Evolutionary conservation across 2,797 vertebrate species (phyloP).

Genomic region (Acanthurus tractus): DNA sequence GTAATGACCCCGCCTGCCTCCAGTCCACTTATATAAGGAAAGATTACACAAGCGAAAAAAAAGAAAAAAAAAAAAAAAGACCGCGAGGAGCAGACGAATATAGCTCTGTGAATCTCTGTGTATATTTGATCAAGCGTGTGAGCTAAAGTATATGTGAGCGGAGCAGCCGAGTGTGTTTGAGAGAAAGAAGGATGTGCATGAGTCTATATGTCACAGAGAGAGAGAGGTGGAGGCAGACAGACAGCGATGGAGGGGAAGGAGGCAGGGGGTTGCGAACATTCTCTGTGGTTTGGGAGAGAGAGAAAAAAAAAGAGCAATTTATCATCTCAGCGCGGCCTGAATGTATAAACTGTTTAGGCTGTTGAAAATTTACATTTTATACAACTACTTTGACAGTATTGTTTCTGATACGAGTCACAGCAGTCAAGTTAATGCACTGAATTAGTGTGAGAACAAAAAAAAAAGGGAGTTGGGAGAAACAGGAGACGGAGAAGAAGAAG

Average conservation of each 20-base stretch:
- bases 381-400: slow-evolving; percentile 55
- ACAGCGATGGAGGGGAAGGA: slow-evolving; percentile 51
- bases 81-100: slow-evolving; percentile 65
- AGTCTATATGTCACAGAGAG: slow-evolving; percentile 57
- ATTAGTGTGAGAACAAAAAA: slow-evolving; percentile 68
- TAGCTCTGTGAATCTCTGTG: slow-evolving; percentile 65
- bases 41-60: slow-evolving; percentile 75
- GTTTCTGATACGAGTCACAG: slow-evolving; percentile 57
- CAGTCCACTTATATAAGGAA: slow-evolving; percentile 79
- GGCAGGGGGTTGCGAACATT: slow-evolving; percentile 43
- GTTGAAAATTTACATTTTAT: slow-evolving; percentile 67
- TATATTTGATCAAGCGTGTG: slow-evolving; percentile 72
- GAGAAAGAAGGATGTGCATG: slow-evolving; percentile 57
- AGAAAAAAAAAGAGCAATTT: slow-evolving; percentile 47
- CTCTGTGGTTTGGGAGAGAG: slow-evolving; percentile 44
- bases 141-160: slow-evolving; percentile 60
- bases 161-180: slow-evolving; percentile 57
- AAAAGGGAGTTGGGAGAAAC: slow-evolving; percentile 51
- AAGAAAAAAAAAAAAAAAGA: slow-evolving; percentile 37
- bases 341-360: slow-evolving; percentile 65
- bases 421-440: slow-evolving; percentile 65
- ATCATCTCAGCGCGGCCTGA: slow-evolving; percentile 58
- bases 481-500: slow-evolving; percentile 20
- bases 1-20: slow-evolving; percentile 72
- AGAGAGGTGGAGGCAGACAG: slow-evolving; percentile 45